A percentile compares a stretch with the other conserved stretches of the same genome.
These are phyloP conservation scores for Halocynthia aurantium DNA, from an alignment of 23 tunicate species.

Conservation along the genomic window DNA sequence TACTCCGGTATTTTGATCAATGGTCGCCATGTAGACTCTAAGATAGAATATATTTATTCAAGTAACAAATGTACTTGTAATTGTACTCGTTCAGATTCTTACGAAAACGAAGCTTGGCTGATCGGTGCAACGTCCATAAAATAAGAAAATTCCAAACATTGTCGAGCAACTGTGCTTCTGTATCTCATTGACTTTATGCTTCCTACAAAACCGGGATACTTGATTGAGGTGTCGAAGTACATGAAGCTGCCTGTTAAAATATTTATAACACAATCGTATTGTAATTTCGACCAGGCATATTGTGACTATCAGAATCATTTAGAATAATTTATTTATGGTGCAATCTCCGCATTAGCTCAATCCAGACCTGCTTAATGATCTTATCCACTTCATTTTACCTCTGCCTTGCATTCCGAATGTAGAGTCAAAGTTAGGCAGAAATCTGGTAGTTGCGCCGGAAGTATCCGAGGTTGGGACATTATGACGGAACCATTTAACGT, in stretches of 20 bases:
- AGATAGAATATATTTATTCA: background rate
- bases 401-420: background rate
- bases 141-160: slow-evolving; percentile 73
- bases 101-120: slow-evolving; percentile 20
- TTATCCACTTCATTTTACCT: background rate
- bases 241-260: slow-evolving; percentile 64
- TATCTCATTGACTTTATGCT: slow-evolving; percentile 50
- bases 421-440: slow-evolving; percentile 2
- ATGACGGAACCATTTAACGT: slow-evolving; percentile 3
- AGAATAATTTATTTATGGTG: no score
- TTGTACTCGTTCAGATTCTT: no score
- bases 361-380: background rate
- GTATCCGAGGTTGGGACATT: background rate
- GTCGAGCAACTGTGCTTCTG: slow-evolving; percentile 26
- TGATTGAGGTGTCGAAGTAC: slow-evolving; percentile 38
- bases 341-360: no score
- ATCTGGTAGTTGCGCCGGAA: slow-evolving; percentile 3
- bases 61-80: no score
- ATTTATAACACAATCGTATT: background rate
- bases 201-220: slow-evolving; percentile 17
- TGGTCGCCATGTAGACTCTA: slow-evolving; percentile 13
- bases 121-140: slow-evolving; percentile 51
- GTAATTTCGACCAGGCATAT: no score
- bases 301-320: no score
- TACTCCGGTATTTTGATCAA: slow-evolving; percentile 11